Evolutionary conservation across 1,140 invertebrate genomes (phyloP).

Genomic region (Caenorhabditis remanei): DNA sequence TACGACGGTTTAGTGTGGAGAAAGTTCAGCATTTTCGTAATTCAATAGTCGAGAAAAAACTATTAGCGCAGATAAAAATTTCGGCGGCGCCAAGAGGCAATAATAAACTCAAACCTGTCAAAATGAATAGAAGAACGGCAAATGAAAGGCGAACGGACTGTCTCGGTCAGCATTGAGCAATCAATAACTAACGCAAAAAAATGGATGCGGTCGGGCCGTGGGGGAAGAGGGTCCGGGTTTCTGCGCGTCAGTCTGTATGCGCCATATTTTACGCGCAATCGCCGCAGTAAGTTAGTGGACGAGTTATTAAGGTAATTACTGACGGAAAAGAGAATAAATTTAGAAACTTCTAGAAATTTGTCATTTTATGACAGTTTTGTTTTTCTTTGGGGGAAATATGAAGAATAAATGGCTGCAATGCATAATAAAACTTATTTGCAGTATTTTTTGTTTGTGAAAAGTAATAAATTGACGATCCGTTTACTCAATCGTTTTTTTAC

Average conservation of each 20-base stretch:
- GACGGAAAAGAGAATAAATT: not conserved
- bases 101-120: conserved; percentile 31
- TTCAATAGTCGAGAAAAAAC: not conserved
- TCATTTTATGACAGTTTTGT: not conserved
- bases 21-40: conserved; percentile 33
- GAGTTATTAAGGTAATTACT: not conserved
- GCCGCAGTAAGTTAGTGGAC: no score
- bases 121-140: conserved; percentile 22
- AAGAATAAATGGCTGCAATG: not conserved
- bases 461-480: not conserved
- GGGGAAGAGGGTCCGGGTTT: not conserved
- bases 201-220: not conserved
- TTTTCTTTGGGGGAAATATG: not conserved
- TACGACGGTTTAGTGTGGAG: not conserved
- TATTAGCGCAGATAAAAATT: not conserved
- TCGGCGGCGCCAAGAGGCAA: not conserved
- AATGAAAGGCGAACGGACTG: conserved; percentile 4
- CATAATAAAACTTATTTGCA: not conserved
- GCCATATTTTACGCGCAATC: conserved; percentile 8
- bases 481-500: not conserved
- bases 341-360: no score
- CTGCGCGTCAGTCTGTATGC: not conserved
- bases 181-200: not conserved
- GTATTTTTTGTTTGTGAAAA: not conserved
- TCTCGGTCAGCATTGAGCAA: not conserved